These are phyloP conservation scores for Brenthis ino DNA, from an alignment of 2,888 invertebrate species.

Conservation along the genomic window DNA sequence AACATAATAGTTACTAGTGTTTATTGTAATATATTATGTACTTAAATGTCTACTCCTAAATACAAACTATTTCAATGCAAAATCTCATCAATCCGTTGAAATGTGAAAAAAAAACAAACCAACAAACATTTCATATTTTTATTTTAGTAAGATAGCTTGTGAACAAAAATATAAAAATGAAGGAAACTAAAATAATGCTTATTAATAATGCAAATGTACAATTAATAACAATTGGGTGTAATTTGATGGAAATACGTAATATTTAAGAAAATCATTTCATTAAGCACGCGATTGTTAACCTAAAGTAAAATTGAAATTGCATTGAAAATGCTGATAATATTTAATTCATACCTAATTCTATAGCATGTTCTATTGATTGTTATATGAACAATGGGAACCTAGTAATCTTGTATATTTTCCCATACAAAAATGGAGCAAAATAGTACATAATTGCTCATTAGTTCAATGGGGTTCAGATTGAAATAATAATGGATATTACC, in stretches of 20 bases:
- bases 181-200: too few species aligned
- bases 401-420: slow-evolving; percentile 21
- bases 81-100: too few species aligned
- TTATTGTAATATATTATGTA: too few species aligned
- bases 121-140: too few species aligned
- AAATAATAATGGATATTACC: slow-evolving; percentile 16
- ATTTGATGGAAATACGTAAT: slow-evolving; percentile 1
- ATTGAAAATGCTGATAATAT: too few species aligned
- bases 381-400: slow-evolving; percentile 10
- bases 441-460: slow-evolving; percentile 5
- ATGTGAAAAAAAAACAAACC: too few species aligned
- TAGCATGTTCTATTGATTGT: not conserved
- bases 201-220: not conserved
- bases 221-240: not conserved
- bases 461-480: slow-evolving; percentile 11
- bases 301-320: not conserved
- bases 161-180: too few species aligned
- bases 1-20: too few species aligned
- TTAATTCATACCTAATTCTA: too few species aligned
- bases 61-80: too few species aligned
- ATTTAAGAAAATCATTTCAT: not conserved
- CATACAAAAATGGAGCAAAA: slow-evolving; percentile 13
- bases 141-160: too few species aligned
- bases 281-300: not conserved
- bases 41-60: too few species aligned